Evolutionary conservation across 1,140 invertebrate genomes (phyloP).

Genomic region (Dryas iulia): DNA sequence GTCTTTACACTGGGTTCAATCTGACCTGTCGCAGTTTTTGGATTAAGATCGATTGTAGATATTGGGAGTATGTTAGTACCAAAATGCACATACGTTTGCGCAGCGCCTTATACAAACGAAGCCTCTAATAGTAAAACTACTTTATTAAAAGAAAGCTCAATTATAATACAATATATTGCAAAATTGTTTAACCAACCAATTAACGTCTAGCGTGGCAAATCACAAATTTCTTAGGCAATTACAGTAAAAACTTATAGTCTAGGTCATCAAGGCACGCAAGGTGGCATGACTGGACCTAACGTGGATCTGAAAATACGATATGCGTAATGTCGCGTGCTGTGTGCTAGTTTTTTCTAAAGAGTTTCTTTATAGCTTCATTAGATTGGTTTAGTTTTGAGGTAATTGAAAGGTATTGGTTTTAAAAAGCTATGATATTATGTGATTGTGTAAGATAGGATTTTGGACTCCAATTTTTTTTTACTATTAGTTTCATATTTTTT

Average conservation of each 20-base stretch:
- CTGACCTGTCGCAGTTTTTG: too few relatives aligned
- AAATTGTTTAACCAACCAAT: conserved; percentile 9
- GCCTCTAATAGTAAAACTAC: not conserved
- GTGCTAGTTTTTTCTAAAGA: conserved; percentile 14
- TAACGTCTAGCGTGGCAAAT: conserved; percentile 14
- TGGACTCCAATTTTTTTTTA: too few relatives aligned
- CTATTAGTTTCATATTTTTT: too few relatives aligned
- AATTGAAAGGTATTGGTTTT: conserved; percentile 21
- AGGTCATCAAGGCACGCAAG: conserved; percentile 57
- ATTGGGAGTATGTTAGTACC: too few relatives aligned
- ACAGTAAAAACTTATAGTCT: conserved; percentile 4
- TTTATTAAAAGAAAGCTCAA: not conserved
- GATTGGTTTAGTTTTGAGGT: conserved; percentile 26
- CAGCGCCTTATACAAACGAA: too few relatives aligned
- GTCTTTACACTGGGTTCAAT: too few relatives aligned
- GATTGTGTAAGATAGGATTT: not conserved
- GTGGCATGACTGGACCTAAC: conserved; percentile 49
- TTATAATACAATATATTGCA: not conserved
- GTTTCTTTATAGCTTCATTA: conserved; percentile 33
- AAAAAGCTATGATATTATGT: not conserved
- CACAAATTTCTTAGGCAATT: conserved; percentile 12
- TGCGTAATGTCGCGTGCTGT: conserved; percentile 23
- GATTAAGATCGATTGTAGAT: too few relatives aligned
- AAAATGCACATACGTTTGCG: too few relatives aligned
- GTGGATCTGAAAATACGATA: conserved; percentile 34